Percentiles rank a stretch among this genome's conserved stretches.
These are phyloP conservation scores for Calyptomena viridis DNA, from an alignment of 2,113 vertebrate species.

Conservation along the genomic window DNA sequence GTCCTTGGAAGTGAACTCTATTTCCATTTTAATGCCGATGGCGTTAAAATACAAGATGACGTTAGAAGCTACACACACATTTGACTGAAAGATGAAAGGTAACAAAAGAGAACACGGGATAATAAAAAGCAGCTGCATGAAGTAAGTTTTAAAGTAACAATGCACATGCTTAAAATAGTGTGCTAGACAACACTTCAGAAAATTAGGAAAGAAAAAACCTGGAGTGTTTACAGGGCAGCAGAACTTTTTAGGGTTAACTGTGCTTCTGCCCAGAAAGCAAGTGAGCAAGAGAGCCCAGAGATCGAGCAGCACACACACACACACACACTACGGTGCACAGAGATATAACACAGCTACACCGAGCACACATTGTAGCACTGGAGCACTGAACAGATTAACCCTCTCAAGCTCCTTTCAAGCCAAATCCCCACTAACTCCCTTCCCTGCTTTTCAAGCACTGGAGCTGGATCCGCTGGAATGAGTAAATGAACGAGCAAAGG, in stretches of 20 bases:
- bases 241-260: slow-evolving; percentile 42
- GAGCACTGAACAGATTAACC: slow-evolving; percentile 32
- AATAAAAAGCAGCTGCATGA: slow-evolving; percentile 30
- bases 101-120: neutral
- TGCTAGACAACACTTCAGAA: neutral
- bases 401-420: slow-evolving; percentile 39
- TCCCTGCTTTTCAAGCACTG: slow-evolving; percentile 13
- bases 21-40: slow-evolving; percentile 17
- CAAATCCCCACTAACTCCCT: slow-evolving; percentile 5
- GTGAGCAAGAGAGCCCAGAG: neutral
- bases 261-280: neutral
- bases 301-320: neutral
- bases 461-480: slow-evolving; percentile 18
- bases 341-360: neutral
- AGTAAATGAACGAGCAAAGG: slow-evolving; percentile 16
- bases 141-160: slow-evolving; percentile 27
- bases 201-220: neutral
- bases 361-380: neutral
- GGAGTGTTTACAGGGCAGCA: neutral
- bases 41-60: neutral
- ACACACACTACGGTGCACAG: fast-evolving
- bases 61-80: neutral
- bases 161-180: neutral
- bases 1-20: neutral
- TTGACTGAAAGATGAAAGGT: neutral